Evolutionary conservation across 2,888 invertebrate genomes (phyloP).

Genomic region (Schizotus pectinicornis): DNA sequence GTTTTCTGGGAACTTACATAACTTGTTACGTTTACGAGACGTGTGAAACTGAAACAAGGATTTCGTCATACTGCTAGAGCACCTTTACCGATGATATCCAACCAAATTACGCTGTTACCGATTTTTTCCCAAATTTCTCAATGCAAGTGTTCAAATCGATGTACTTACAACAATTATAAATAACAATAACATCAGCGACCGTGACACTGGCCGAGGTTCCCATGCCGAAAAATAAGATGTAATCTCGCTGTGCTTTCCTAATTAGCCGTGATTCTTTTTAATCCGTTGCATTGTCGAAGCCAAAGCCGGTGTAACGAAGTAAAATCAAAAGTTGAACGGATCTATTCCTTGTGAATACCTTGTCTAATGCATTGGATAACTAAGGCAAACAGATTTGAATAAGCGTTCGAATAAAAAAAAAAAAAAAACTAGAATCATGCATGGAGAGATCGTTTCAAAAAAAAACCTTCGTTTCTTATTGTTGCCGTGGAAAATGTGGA

Average conservation of each 20-base stretch:
- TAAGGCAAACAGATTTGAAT: constrained; percentile 7
- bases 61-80: neutral
- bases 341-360: neutral
- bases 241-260: too few species aligned
- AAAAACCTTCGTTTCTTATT: constrained; percentile 18
- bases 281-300: too few species aligned
- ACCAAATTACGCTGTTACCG: neutral
- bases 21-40: constrained; percentile 11
- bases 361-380: constrained; percentile 3
- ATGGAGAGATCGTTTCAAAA: constrained; percentile 9
- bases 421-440: constrained; percentile 16
- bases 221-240: too few species aligned
- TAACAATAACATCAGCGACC: neutral
- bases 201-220: neutral
- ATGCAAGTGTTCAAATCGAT: neutral
- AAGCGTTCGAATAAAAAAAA: neutral
- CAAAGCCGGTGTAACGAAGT: too few species aligned
- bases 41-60: neutral
- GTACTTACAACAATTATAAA: too few species aligned
- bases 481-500: constrained; percentile 17
- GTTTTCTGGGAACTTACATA: constrained; percentile 11
- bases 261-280: too few species aligned
- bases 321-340: neutral
- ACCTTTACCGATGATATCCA: neutral
- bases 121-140: too few species aligned